Percentiles rank a stretch among this genome's conserved stretches.
Evolutionary conservation across 2,888 invertebrate genomes (phyloP).

Genomic region (Diploptera punctata): DNA sequence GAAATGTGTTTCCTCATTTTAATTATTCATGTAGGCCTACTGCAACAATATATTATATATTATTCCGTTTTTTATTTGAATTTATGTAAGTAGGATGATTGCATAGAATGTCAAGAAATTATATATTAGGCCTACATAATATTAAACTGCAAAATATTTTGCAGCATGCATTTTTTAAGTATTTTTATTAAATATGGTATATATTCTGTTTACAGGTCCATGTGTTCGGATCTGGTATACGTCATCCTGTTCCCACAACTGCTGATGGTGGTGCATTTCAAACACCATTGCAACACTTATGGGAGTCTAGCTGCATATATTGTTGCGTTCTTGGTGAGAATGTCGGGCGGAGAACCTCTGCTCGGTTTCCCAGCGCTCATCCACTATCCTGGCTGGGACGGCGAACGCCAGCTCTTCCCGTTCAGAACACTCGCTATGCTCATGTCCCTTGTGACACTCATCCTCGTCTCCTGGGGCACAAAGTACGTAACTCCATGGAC

Average conservation of each 20-base stretch:
- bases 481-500: constrained; percentile 58
- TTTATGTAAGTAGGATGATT: too few species aligned
- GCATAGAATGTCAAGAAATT: too few species aligned
- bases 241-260: constrained; percentile 98
- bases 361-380: constrained; percentile 84
- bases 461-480: constrained; percentile 81
- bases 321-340: constrained; percentile 79
- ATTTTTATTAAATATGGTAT: too few species aligned
- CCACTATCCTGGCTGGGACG: constrained; percentile 85
- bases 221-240: constrained; percentile 99
- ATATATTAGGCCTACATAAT: too few species aligned
- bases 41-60: too few species aligned
- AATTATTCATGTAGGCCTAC: too few species aligned
- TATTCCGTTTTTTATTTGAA: too few species aligned
- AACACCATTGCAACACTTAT: constrained; percentile 94
- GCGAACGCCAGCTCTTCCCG: constrained; percentile 85
- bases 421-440: constrained; percentile 96
- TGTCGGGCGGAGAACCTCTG: constrained; percentile 88
- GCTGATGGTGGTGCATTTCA: constrained; percentile 96
- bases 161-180: too few species aligned
- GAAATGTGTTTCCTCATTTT: too few species aligned
- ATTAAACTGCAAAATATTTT: too few species aligned
- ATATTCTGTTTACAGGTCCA: constrained; percentile 83
- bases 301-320: constrained; percentile 91
- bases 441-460: constrained; percentile 79